Base-by-base conservation (phyloP, 1,140 invertebrate species). In the Heterodera schachtii region DNA sequence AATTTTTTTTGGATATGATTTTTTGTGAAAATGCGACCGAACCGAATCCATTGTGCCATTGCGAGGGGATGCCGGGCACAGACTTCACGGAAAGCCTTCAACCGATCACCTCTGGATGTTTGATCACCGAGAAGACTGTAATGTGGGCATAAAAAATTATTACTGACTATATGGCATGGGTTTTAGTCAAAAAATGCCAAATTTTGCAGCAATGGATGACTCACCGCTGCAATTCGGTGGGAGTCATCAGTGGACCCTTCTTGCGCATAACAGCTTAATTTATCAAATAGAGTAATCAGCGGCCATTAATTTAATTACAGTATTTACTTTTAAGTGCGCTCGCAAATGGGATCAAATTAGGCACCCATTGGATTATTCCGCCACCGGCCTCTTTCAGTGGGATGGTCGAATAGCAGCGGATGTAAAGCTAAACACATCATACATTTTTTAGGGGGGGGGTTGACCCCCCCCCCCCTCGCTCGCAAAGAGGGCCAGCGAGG, bases 321-420 rank as follows among this genome's bases (percentile, higher is more conserved):
- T 19, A 19, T 64, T n/a, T 19, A 19, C 57, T 19, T 64, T 16
- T 64, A 11, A 64, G 19, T 19, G 57, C 57, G 11, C 5, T 16
- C 5, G 95, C 92, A 9, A 96, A 92, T 0, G 94, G 94, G 19
- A 93, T 90, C 11, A 98, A 92, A 91, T 98, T 95, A 0, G 94
- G 93, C 41, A 98, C 93, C 95, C 96, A 98, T 90, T 99, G 96
- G 69, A 99, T 94, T 19, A 99, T 90, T 0, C 97, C 97, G 90
- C 95, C 96, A 86, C 95, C 93, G 90, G 97, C 95, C 87, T 96
- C 96, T 41, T 98, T 91, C 0, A 79, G 49, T 5, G 70, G 46
- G 19, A 57, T 52, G 11, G 49, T 19, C 19, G 71, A 95, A 92
- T 7, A 97, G 95, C 81, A 93, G 92, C 92, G 71, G 44, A 46